Evolutionary conservation across 2,113 vertebrate species (phyloP), one percentile per base, ranked within the genome.

Genomic region (Solea solea): DNA sequence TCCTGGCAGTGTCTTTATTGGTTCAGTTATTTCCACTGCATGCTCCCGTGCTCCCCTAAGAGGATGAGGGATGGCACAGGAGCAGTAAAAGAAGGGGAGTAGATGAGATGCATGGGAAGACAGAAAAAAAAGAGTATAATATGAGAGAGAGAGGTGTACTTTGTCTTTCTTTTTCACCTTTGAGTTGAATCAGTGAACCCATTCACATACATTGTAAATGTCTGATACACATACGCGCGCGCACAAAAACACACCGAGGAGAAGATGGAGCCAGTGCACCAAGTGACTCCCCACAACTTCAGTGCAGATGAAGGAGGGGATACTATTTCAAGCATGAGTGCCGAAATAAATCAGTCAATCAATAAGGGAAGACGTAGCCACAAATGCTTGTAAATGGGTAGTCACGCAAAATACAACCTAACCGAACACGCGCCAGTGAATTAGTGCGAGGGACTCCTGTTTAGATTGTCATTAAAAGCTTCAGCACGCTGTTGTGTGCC

Each of bases 11-110:
- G 72, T 88, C 89, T 89, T 91, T 92, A 91, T 91, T 93, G 89
- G 86, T 83, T 92, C 81, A 79, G 87, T 91, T 93, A 90, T 91
- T 93, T 93, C 86, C 89, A 88, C 89, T 89, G 80, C 86, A 91
- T 87, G 90, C 86, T 89, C 78, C 67, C 58, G 16, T 90, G 86
- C 85, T 85, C 86, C 73, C 51, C 71, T 92, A 90, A 93, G 86
- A 90, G 90, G 86, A 90, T 90, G 89, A 93, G 72, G 88, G 83
- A 91, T 89, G 82, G 77, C 50, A 74, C 54, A 53, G 52, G 60
- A 74, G 76, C 46, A 9, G 51, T 49, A 73, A 76, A 68, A 63
- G 69, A 83, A 39, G 48, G 66, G 72, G 72, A 72, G 65, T 15
- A 16, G 64, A 64, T 2, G 5, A 60, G 64, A 62, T 65, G 71